Evolutionary conservation across 2,797 vertebrate species (phyloP), one percentile per base, ranked within the genome.

Genomic region (Cheirogaleus major): DNA sequence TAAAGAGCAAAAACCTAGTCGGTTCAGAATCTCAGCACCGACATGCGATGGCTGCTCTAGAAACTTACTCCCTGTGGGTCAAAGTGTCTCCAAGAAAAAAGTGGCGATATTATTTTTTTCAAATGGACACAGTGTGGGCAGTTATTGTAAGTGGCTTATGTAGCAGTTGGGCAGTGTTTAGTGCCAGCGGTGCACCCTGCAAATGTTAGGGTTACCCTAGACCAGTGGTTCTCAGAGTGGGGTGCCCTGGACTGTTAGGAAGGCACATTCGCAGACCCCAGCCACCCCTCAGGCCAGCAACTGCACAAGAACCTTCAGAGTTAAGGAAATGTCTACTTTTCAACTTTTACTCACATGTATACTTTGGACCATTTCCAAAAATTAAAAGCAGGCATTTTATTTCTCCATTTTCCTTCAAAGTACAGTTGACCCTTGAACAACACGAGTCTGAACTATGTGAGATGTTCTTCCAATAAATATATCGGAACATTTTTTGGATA

Each of bases 31-130:
- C 41, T 72, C 27, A 1, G 55, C 69, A 32, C 7, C 1, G 14
- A 43, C 11, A 0, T 27, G 5, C 0, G 7, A 1, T 0, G 22
- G 27, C 41, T 4, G 14, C 25, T 0, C 13, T 0, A 0, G 69
- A 4, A 7, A 55, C 59, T 5, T 27, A 6, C 20, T 50, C 12
- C 22, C 70, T 12, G 0, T 4, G 0, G 2, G 20, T 12, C 41
- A 0, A 2, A 7, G 41, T 27, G 59, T n/a, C 61, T 12, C 32
- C 27, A 4, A 5, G 0, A 1, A 38, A 2, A 65, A 20, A 1
- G 5, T 0, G 0, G 8, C 4, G 2, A 22, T 13, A 22, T 7
- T 11, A 32, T 0, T 23, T 5, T 2, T 10, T 14, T 43, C 63
- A 38, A 43, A 5, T 0, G 12, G 11, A 8, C 48, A 11, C 17